These are phyloP conservation scores for Gonioctena quinquepunctata DNA, from an alignment of 1,140 invertebrate species.

Conservation along the genomic window DNA sequence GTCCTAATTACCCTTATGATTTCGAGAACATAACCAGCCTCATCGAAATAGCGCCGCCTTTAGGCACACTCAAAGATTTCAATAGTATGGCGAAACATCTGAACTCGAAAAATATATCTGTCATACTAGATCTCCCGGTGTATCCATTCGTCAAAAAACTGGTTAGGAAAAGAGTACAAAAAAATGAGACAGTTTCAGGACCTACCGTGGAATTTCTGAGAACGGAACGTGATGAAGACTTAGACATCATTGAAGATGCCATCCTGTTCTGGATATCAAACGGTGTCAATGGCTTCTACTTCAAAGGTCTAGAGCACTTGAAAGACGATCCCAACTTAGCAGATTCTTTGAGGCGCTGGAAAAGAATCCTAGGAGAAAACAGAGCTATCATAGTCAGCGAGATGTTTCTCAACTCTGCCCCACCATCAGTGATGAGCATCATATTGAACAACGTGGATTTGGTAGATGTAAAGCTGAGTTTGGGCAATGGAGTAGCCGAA, in stretches of 20 bases:
- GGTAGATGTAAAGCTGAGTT: slow-evolving; percentile 68
- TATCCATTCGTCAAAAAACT: slow-evolving; percentile 61
- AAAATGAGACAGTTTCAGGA: slow-evolving; percentile 24
- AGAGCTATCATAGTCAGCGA: slow-evolving; percentile 71
- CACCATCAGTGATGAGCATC: slow-evolving; percentile 53
- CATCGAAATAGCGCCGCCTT: slow-evolving; percentile 62
- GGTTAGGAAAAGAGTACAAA: slow-evolving; percentile 18
- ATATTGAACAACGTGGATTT: slow-evolving; percentile 71
- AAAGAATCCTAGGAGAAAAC: slow-evolving; percentile 62
- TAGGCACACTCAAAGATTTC: slow-evolving; percentile 71
- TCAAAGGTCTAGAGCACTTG: slow-evolving; percentile 67
- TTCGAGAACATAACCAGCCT: slow-evolving; percentile 69
- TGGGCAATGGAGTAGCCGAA: slow-evolving; percentile 61
- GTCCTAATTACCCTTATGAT: slow-evolving; percentile 71
- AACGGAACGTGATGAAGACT: slow-evolving; percentile 22
- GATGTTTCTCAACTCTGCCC: slow-evolving; percentile 58
- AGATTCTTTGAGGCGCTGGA: slow-evolving; percentile 67
- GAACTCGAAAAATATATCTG: slow-evolving; percentile 69
- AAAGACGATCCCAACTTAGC: slow-evolving; percentile 56
- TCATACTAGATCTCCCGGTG: slow-evolving; percentile 77
- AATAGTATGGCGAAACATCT: slow-evolving; percentile 62
- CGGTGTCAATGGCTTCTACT: slow-evolving; percentile 79
- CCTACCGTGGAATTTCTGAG: slow-evolving; percentile 35
- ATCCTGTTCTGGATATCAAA: slow-evolving; percentile 68
- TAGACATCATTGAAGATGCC: slow-evolving; percentile 58